phyloP scores from a whole-genome alignment of 2,113 vertebrate genomes.

The Brachypteracias leptosomus region DNA sequence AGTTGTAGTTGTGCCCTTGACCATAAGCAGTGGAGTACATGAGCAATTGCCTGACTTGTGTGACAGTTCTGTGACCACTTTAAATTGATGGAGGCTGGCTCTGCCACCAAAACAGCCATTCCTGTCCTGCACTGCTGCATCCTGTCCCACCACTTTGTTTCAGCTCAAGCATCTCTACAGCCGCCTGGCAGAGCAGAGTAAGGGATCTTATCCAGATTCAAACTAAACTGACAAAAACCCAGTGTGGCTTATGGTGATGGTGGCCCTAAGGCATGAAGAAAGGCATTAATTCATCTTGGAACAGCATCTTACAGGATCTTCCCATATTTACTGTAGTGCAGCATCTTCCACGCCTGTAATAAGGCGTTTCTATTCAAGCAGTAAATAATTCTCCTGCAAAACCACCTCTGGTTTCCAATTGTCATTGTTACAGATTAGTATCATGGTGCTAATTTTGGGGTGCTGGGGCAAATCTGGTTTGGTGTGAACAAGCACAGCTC shows the following conservation, averaged over 20 bases:
- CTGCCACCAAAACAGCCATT: background rate
- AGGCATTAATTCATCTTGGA: background rate
- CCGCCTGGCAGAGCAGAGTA: background rate
- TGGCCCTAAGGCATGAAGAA: background rate
- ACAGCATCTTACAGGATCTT: background rate
- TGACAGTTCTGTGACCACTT: background rate
- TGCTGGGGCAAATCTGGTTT: background rate
- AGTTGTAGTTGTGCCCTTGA: background rate
- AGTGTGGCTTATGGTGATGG: background rate
- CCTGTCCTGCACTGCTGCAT: background rate
- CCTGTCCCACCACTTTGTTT: background rate
- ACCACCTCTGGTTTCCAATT: background rate
- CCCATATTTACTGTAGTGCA: background rate
- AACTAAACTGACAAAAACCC: background rate
- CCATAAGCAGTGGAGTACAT: background rate
- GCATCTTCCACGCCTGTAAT: background rate
- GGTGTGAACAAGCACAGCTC: accelerated
- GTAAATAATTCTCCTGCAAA: background rate
- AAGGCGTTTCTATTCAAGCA: background rate
- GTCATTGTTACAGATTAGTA: background rate
- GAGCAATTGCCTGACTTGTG: accelerated
- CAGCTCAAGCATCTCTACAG: background rate
- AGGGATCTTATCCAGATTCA: background rate
- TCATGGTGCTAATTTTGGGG: background rate
- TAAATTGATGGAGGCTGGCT: background rate